Evolutionary conservation across 92 coral and sea anemone species (phyloP), one percentile per base, ranked within the genome.

Genomic region (Epizoanthus rinbou): DNA sequence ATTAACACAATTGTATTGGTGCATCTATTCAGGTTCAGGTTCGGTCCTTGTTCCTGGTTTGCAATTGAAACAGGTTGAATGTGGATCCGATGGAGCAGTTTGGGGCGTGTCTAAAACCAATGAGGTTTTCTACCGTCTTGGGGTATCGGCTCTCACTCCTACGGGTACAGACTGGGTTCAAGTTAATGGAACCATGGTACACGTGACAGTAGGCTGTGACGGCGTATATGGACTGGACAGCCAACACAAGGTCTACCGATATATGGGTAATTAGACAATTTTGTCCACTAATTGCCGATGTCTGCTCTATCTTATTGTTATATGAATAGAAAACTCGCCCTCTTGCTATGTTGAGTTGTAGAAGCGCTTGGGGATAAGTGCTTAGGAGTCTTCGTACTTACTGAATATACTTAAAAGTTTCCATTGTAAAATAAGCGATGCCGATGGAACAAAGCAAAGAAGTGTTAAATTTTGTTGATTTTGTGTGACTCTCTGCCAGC

Each of bases 81-180:
- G 57, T 21, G 82, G 56, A 5, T 76, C 73, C 33, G 76, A 37
- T 17, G 74, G 68, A 19, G 56, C 56, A 57, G 79, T 37, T 84
- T 72, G 53, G 67, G 64, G 39, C 8, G 74, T 52, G 21, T 43
- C 72, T 23, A 62, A 14, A 13, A 37, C 85, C 31, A 75, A 54
- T 60, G 73, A 41, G 33, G 23, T 79, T 24, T 70, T 39, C 58
- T 70, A 70, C 25, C 13, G 75, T 18, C 31, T 56, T 4, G 21
- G 47, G 3, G 74, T 69, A 18, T 24, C 74, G 35, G 8, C 24
- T 33, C 50, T 13, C 16, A 35, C 18, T 16, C 74, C 74, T 15
- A 69, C 56, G 17, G 74, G 74, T 5, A 69, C 74, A 28, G 74
- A 33, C 45, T 69, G 74, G 74, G 74, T 37, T 69, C 74, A 13